phyloP scores from a whole-genome alignment of 2,888 invertebrate species.

The Pseudeuparius sepicola region DNA sequence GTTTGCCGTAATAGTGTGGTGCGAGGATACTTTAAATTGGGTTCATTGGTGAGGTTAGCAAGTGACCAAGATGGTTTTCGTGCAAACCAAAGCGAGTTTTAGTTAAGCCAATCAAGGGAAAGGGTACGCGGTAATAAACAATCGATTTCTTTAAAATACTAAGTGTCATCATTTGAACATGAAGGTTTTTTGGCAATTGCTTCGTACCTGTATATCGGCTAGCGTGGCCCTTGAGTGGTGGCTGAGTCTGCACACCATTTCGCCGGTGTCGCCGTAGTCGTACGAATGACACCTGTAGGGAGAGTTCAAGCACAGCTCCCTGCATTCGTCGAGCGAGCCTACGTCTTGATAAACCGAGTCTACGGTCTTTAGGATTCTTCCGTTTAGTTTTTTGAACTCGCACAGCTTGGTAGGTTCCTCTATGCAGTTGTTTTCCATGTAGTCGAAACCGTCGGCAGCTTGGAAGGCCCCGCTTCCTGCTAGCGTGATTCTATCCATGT shows the following conservation, averaged over 20 bases:
- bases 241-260: conserved; percentile 84
- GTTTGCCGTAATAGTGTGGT: no score
- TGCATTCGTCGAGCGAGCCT: conserved; percentile 75
- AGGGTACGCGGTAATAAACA: no score
- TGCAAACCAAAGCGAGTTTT: no score
- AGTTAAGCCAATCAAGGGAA: no score
- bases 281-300: conserved; percentile 89
- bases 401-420: conserved; percentile 90
- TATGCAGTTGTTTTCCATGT: conserved; percentile 87
- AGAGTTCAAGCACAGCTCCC: conserved; percentile 79
- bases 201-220: conserved; percentile 69
- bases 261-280: conserved; percentile 88
- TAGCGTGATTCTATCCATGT: conserved; percentile 84
- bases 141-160: no score
- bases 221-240: conserved; percentile 85
- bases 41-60: no score
- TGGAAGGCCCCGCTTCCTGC: conserved; percentile 68
- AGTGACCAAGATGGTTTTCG: no score
- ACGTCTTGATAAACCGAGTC: conserved; percentile 89
- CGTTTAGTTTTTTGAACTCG: conserved; percentile 83
- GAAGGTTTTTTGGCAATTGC: no score
- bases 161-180: no score
- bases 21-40: no score
- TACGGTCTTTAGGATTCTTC: conserved; percentile 85
- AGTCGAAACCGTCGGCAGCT: conserved; percentile 52